A percentile compares a stretch with the other conserved stretches of the same genome.
Conservation (phyloP, 1,140 invertebrate species). For the Pseudomyrmex pallidus region DNA sequence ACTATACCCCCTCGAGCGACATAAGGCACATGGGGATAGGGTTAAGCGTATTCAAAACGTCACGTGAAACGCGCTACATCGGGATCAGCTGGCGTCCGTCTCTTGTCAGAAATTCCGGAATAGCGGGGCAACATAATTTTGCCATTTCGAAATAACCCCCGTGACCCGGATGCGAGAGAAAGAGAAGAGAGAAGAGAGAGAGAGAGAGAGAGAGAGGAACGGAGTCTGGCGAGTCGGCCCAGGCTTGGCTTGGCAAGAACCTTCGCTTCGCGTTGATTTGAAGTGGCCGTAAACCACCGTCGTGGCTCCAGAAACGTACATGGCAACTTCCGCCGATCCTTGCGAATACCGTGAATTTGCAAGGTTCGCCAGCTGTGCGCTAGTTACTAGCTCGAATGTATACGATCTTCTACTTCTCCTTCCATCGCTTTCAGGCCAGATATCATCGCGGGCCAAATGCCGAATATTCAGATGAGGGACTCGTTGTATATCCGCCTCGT, state of each 20-base stretch:
- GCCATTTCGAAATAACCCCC: conserved; percentile 56
- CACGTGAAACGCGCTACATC: conserved; percentile 1
- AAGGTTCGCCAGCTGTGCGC: conserved; percentile 49
- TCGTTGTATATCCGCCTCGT: neutral
- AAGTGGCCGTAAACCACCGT: conserved; percentile 57
- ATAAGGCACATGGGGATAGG: conserved; percentile 3
- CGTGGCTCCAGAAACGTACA: conserved; percentile 51
- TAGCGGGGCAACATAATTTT: conserved; percentile 77
- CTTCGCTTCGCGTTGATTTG: conserved; percentile 54
- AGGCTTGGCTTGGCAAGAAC: conserved; percentile 71
- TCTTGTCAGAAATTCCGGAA: conserved; percentile 69
- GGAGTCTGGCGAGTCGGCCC: conserved; percentile 14
- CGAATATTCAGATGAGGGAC: conserved; percentile 57
- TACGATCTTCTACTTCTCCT: conserved; percentile 40
- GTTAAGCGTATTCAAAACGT: neutral
- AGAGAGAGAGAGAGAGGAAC: neutral
- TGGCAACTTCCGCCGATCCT: conserved; percentile 59
- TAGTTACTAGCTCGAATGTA: conserved; percentile 37
- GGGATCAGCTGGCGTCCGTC: conserved; percentile 19
- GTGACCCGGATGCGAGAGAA: neutral
- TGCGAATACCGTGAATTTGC: conserved; percentile 64
- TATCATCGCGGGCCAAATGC: conserved; percentile 42
- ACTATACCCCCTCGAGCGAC: neutral
- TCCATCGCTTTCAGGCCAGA: conserved; percentile 12
- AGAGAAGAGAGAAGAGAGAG: too few species aligned